Evolutionary conservation across 2,113 vertebrate genomes (phyloP).

Genomic region (Cephalopterus ornatus): DNA sequence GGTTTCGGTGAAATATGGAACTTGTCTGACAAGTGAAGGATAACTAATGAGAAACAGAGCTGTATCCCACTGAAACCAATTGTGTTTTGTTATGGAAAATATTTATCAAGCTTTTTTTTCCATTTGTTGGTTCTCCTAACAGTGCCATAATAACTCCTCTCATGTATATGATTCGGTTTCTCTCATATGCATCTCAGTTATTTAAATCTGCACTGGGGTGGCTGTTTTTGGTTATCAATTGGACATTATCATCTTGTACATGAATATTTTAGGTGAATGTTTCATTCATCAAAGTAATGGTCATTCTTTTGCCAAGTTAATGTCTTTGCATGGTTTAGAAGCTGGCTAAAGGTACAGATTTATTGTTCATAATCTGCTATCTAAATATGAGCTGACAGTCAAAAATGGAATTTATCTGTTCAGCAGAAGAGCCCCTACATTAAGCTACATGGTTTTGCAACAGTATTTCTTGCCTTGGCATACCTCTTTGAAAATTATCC

Average conservation of each 20-base stretch:
- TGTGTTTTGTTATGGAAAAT: conserved; percentile 75
- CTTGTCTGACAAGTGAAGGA: conserved; percentile 70
- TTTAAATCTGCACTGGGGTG: not conserved
- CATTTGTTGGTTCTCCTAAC: conserved; percentile 65
- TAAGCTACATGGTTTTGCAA: conserved; percentile 45
- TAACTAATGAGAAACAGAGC: conserved; percentile 71
- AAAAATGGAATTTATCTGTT: conserved; percentile 59
- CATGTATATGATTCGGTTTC: not conserved
- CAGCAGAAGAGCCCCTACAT: conserved; percentile 47
- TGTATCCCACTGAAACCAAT: conserved; percentile 69
- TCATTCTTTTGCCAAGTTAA: conserved; percentile 64
- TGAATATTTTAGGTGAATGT: conserved; percentile 62
- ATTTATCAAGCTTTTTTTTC: conserved; percentile 64
- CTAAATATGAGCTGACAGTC: conserved; percentile 32
- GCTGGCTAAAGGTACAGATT: conserved; percentile 28
- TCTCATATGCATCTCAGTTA: conserved; percentile 8
- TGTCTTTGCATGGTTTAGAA: conserved; percentile 43
- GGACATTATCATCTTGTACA: conserved; percentile 14
- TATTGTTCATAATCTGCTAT: conserved; percentile 39
- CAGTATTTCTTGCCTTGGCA: conserved; percentile 49
- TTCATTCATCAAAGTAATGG: conserved; percentile 61
- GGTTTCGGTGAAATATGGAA: conserved; percentile 58
- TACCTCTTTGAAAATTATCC: conserved; percentile 55
- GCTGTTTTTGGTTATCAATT: conserved; percentile 1
- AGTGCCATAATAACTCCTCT: conserved; percentile 27